A percentile compares a stretch with the other conserved stretches of the same genome.
These are phyloP conservation scores for Abscondita cerata DNA, from an alignment of 2,888 invertebrate species.

Conservation along the genomic window DNA sequence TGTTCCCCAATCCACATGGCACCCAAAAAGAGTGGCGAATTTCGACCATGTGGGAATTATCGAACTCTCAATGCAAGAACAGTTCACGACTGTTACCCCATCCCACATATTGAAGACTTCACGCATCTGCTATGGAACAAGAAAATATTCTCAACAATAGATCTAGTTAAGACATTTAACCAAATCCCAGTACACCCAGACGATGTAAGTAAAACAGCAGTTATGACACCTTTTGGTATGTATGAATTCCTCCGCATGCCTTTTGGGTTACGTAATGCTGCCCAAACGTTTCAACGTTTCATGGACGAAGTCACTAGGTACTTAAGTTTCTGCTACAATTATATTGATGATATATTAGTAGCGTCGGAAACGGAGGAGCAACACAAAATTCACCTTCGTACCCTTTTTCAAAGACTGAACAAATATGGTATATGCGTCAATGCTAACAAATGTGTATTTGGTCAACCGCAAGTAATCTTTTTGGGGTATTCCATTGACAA, in stretches of 20 bases:
- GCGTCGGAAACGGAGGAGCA: conserved; percentile 33
- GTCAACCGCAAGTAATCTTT: conserved; percentile 1
- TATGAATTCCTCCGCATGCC: conserved; percentile 49
- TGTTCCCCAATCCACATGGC: conserved; percentile 44
- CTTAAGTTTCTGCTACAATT: conserved; percentile 42
- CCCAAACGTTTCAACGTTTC: conserved; percentile 52
- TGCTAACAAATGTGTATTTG: conserved; percentile 29
- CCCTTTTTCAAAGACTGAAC: conserved; percentile 37
- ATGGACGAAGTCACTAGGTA: conserved; percentile 45
- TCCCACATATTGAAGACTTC: conserved; percentile 49
- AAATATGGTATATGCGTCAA: conserved; percentile 40
- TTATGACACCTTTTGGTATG: conserved; percentile 52
- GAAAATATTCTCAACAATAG: not conserved
- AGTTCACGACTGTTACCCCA: conserved; percentile 58
- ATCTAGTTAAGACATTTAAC: conserved; percentile 44
- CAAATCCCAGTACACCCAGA: conserved; percentile 49
- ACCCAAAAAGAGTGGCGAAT: conserved; percentile 43
- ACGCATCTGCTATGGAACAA: conserved; percentile 40
- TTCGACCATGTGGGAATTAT: conserved; percentile 53
- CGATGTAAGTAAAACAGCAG: conserved; percentile 52
- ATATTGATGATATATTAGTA: conserved; percentile 46
- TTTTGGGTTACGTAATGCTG: conserved; percentile 50
- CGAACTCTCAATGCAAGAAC: conserved; percentile 50
- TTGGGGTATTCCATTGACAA: not conserved
- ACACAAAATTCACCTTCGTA: conserved; percentile 36